Evolutionary conservation across 2,888 invertebrate genomes (phyloP).

Genomic region (Malthinus seriepunctatus): DNA sequence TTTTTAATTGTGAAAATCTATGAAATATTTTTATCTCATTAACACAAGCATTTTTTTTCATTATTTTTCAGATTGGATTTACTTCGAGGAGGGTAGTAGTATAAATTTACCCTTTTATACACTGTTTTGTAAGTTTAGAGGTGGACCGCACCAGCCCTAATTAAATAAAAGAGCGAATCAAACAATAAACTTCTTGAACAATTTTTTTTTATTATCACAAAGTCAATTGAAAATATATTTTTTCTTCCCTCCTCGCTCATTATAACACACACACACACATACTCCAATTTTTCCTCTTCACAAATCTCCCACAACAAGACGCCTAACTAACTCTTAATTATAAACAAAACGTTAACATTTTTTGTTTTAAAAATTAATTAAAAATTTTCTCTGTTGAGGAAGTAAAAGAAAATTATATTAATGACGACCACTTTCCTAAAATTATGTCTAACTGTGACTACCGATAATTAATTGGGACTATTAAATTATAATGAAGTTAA

Average conservation of each 20-base stretch:
- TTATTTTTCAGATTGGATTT: no score
- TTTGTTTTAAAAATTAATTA: no score
- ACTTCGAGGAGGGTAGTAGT: no score
- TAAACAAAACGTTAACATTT: constrained; percentile 17
- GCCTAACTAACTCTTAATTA: constrained; percentile 28
- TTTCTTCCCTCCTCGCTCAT: constrained; percentile 27
- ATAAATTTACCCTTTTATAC: no score
- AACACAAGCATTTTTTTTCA: constrained; percentile 34
- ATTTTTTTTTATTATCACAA: constrained; percentile 28
- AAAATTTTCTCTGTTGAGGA: no score
- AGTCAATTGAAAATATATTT: constrained; percentile 32
- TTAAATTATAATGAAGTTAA: constrained; percentile 22
- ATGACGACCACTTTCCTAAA: neutral
- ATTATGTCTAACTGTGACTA: neutral
- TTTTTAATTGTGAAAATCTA: constrained; percentile 47
- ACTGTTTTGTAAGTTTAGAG: no score
- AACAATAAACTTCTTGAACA: constrained; percentile 33
- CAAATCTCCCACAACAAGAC: constrained; percentile 17
- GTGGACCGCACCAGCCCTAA: no score
- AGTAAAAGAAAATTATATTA: neutral
- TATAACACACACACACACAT: constrained; percentile 23
- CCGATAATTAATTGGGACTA: constrained; percentile 19
- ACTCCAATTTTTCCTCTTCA: constrained; percentile 18
- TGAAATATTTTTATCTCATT: constrained; percentile 50
- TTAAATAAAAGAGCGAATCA: constrained; percentile 5